Evolutionary conservation across 2,888 invertebrate species (phyloP).

Genomic region (Trachelus tabidus): DNA sequence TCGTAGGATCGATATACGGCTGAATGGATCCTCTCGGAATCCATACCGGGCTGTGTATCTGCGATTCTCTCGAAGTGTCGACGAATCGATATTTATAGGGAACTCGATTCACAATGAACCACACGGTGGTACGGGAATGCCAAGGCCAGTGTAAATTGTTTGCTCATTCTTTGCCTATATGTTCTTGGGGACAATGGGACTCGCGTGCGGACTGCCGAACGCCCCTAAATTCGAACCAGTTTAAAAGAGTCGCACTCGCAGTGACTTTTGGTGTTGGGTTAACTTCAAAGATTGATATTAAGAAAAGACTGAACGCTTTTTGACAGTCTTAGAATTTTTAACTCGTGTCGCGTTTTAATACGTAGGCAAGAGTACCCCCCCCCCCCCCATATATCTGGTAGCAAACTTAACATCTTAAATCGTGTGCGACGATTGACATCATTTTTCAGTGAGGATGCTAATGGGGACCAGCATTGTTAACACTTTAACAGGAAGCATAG

Average conservation of each 20-base stretch:
- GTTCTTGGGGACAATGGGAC: constrained; percentile 52
- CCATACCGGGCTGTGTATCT: neutral
- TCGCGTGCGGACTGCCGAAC: constrained; percentile 44
- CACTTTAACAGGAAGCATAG: neutral
- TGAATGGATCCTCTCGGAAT: neutral
- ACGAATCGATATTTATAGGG: constrained; percentile 37
- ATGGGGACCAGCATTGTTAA: neutral
- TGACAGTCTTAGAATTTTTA: neutral
- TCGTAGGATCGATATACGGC: neutral
- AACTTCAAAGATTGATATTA: neutral
- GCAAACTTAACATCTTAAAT: constrained; percentile 29
- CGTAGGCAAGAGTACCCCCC: constrained; percentile 6
- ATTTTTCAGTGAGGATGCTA: neutral
- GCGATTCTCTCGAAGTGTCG: too few species aligned
- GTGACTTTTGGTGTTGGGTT: neutral
- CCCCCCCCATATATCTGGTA: neutral
- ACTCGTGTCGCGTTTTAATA: neutral
- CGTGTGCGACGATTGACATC: constrained; percentile 11
- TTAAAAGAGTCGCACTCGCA: neutral
- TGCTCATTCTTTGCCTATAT: constrained; percentile 62
- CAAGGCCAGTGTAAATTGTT: constrained; percentile 53
- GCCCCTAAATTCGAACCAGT: constrained; percentile 39
- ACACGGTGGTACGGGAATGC: constrained; percentile 23
- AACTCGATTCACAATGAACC: constrained; percentile 36
- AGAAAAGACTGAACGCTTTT: neutral